These are phyloP conservation scores for Apus apus DNA, from an alignment of 2,113 vertebrate genomes.

Conservation along the genomic window DNA sequence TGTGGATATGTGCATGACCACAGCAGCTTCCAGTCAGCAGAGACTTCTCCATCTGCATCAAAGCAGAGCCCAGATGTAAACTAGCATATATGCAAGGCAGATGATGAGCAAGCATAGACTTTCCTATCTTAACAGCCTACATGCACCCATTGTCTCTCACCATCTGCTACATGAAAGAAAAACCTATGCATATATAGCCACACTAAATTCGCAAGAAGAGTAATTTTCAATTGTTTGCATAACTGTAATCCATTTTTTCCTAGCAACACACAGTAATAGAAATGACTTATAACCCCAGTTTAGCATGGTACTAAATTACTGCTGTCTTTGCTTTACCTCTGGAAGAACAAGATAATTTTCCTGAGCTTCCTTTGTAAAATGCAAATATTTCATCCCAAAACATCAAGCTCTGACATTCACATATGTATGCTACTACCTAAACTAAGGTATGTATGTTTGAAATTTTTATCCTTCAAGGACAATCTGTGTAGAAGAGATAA, in stretches of 20 bases:
- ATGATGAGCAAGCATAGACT: not conserved
- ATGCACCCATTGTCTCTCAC: conserved; percentile 1
- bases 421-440: not conserved
- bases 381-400: conserved; percentile 29
- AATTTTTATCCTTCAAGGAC: conserved; percentile 46
- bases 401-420: conserved; percentile 6
- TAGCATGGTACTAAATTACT: not conserved
- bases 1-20: rapidly evolving
- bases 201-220: not conserved
- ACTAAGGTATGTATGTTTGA: conserved; percentile 36
- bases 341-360: conserved; percentile 55
- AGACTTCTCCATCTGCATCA: rapidly evolving
- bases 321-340: conserved; percentile 29
- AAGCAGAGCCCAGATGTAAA: not conserved
- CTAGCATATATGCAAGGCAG: not conserved
- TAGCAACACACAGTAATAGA: not conserved
- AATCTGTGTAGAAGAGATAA: conserved; percentile 46
- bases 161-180: not conserved
- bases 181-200: not conserved
- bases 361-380: not conserved
- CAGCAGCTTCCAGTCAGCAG: not conserved
- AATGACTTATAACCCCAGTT: not conserved
- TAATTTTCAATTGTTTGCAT: conserved; percentile 13
- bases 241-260: conserved; percentile 31
- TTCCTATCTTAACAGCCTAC: not conserved